Evolutionary conservation across 2,888 invertebrate genomes (phyloP).

Genomic region (Adelognathus sp.): DNA sequence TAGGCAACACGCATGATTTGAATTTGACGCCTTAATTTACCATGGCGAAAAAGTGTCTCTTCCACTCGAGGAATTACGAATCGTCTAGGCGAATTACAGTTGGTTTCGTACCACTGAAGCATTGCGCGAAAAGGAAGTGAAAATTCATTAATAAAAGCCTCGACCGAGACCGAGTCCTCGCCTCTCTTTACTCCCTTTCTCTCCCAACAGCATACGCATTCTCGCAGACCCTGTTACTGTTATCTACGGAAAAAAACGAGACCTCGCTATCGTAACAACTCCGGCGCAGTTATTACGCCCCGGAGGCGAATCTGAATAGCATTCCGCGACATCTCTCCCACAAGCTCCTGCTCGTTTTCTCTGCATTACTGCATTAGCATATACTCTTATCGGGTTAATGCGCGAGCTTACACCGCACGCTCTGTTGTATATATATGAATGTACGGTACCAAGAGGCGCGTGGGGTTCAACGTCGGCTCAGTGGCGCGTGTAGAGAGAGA

Average conservation of each 20-base stretch:
- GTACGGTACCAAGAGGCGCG: background rate
- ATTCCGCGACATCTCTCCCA: constrained; percentile 2
- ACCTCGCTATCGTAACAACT: background rate
- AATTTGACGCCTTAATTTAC: no score
- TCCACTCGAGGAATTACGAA: no score
- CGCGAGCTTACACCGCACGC: constrained; percentile 3
- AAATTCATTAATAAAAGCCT: background rate
- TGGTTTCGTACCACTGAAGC: background rate
- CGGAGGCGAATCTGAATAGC: constrained; percentile 1
- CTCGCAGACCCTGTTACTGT: background rate
- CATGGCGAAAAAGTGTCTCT: no score
- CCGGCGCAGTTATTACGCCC: background rate
- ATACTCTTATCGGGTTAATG: constrained; percentile 37
- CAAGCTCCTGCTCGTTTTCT: background rate
- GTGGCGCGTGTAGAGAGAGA: constrained; percentile 5
- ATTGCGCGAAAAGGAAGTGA: background rate
- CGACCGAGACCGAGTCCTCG: background rate
- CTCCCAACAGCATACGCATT: background rate
- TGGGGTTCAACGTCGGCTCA: constrained; percentile 28
- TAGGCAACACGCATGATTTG: no score
- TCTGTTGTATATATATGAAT: background rate
- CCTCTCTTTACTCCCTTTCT: background rate
- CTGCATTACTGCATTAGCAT: no score
- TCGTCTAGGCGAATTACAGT: background rate
- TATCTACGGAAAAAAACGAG: background rate